Base-by-base conservation (phyloP, 2,113 vertebrate species). In the Dissostichus mawsoni region DNA sequence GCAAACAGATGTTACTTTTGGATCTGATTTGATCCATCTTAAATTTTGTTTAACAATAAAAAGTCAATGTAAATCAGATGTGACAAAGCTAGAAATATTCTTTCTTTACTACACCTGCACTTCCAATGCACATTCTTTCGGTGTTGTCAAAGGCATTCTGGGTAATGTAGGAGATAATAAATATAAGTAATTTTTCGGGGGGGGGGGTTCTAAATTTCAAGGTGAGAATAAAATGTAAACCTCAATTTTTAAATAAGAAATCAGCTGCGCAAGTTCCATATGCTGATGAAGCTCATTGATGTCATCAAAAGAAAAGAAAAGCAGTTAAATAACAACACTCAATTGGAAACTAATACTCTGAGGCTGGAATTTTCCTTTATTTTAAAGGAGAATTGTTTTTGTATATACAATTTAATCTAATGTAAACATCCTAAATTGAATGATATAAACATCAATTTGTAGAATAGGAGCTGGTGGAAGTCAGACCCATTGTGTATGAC, bases 361-460 rank as follows among this genome's bases (percentile, higher is more conserved):
- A 36, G 45, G 29, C 13, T 17, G 53, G 11, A 55, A 50, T 47
- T 25, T 66, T 50, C 57, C 45, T 65, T 29, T 11, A 68, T n/a
- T 74, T 8, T 57, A 69, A 47, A 25, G 11, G 25, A 65, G 44
- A 4, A 20, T 69, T 74, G 77, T 18, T 76, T 33, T 71, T 51
- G 67, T 70, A 41, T 50, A 70, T 65, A 72, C 23, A 66, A 13
- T 67, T 74, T 74, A 58, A 78, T 73, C 58, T 45, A 86, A 74
- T 63, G 70, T 62, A 89, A 89, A 89, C 81, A 77, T 76, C 66
- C 67, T 55, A 57, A 84, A 83, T 76, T 81, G 48, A 82, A 71
- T 74, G 52, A 85, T 70, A 76, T n/a, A 62, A 65, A 86, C 74
- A 82, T 51, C 68, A 36, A 74, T 74, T 65, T 81, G 81, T 33